A percentile compares a stretch with the other conserved stretches of the same genome.
Evolutionary conservation across 1,140 invertebrate genomes (phyloP).

Genomic region (Aphidius ervi): DNA sequence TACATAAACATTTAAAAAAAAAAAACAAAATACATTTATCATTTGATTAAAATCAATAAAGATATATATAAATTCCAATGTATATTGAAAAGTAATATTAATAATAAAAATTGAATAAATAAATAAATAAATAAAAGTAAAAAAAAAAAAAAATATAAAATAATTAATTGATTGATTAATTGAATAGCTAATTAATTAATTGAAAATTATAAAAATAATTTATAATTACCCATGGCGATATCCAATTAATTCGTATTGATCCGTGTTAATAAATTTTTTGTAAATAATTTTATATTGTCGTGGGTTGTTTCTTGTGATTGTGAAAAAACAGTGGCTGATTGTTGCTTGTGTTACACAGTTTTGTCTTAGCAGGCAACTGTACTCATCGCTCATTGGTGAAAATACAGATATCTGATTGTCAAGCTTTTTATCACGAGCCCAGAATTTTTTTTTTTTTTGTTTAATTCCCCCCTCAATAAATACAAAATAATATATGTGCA

Average conservation of each 20-base stretch:
- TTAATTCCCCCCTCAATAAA: too few species aligned
- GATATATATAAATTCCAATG: constrained; percentile 5
- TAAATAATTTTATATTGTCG: constrained; percentile 9
- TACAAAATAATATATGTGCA: too few species aligned
- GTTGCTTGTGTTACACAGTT: constrained; percentile 35
- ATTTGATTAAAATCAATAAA: neutral
- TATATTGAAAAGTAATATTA: neutral
- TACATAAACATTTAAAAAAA: neutral
- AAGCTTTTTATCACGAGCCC: neutral
- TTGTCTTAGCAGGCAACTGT: constrained; percentile 30
- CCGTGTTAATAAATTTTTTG: constrained; percentile 25
- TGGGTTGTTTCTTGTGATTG: constrained; percentile 16
- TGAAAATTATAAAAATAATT: neutral
- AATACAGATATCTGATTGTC: constrained; percentile 33
- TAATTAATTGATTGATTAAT: neutral
- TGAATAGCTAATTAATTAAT: neutral
- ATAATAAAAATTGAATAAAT: constrained; percentile 11
- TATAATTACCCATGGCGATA: constrained; percentile 31
- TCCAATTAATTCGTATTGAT: constrained; percentile 25
- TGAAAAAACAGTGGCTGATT: constrained; percentile 32
- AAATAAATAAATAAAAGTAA: constrained; percentile 3
- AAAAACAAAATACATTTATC: constrained; percentile 2
- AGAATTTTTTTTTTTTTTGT: constrained; percentile 13
- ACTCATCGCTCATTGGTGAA: constrained; percentile 41
- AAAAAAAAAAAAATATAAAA: neutral